Conservation (phyloP, 2,113 vertebrate species). For the Phylloscopus whistleri region DNA sequence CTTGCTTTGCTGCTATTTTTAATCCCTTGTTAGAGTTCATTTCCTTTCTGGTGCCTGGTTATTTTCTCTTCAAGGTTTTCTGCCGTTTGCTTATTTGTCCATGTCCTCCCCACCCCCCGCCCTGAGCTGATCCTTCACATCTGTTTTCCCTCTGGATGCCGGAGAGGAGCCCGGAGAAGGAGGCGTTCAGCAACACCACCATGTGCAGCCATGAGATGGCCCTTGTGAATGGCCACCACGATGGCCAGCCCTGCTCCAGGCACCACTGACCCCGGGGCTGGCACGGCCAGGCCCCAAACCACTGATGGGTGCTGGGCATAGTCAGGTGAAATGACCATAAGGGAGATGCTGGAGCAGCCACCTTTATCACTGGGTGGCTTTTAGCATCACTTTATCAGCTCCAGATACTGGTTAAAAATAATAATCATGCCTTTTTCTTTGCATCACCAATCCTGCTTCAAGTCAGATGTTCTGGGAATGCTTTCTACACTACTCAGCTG, state of each 20-base stretch:
- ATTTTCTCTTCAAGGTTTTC: slow-evolving; percentile 52
- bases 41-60: slow-evolving; percentile 64
- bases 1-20: slow-evolving; percentile 50
- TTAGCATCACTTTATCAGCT: background rate
- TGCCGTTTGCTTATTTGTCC: slow-evolving; percentile 53
- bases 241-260: background rate
- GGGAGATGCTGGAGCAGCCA: background rate
- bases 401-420: background rate
- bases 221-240: background rate
- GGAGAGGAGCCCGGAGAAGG: background rate
- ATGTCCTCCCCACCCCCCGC: background rate
- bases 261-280: fast-evolving
- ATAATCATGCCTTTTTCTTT: background rate
- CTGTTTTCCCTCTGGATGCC: background rate
- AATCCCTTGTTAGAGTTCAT: slow-evolving; percentile 40
- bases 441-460: background rate
- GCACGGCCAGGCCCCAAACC: fast-evolving
- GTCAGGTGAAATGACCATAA: fast-evolving
- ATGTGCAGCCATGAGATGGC: background rate
- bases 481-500: background rate
- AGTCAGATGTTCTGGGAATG: background rate
- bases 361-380: background rate
- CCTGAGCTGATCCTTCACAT: background rate
- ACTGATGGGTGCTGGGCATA: background rate
- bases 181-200: background rate